Conservation (phyloP, 2,797 vertebrate species). For the Gymnopithys bicolor region DNA sequence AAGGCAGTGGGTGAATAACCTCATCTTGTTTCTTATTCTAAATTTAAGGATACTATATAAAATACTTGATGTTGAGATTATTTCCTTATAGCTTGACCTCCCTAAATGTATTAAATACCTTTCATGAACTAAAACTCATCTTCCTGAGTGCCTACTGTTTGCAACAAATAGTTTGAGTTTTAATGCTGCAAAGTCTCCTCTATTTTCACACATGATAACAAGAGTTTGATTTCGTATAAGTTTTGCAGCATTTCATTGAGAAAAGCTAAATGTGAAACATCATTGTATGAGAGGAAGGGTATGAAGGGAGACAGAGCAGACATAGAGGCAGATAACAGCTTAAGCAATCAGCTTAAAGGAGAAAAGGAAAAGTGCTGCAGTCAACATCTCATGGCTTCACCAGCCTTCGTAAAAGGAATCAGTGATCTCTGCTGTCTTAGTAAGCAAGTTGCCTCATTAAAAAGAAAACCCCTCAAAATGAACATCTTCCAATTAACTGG, state of each 20-base stretch:
- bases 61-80: not conserved
- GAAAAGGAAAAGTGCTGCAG: not conserved
- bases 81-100: not conserved
- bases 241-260: not conserved
- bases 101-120: not conserved
- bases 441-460: not conserved
- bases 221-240: not conserved
- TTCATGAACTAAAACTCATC: not conserved
- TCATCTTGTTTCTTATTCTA: not conserved
- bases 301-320: not conserved
- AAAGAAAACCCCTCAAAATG: not conserved
- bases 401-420: not conserved
- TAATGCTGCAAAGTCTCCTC: not conserved
- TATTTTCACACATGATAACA: not conserved
- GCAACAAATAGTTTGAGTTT: not conserved
- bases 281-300: not conserved
- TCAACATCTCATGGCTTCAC: not conserved
- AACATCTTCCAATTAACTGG: not conserved
- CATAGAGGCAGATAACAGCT: not conserved
- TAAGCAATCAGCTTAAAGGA: not conserved
- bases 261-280: not conserved
- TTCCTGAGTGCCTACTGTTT: not conserved
- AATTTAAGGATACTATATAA: not conserved
- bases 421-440: rapidly evolving
- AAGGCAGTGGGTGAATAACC: not conserved